Conservation (phyloP, 2,113 vertebrate species). For the Catagonus wagneri region DNA sequence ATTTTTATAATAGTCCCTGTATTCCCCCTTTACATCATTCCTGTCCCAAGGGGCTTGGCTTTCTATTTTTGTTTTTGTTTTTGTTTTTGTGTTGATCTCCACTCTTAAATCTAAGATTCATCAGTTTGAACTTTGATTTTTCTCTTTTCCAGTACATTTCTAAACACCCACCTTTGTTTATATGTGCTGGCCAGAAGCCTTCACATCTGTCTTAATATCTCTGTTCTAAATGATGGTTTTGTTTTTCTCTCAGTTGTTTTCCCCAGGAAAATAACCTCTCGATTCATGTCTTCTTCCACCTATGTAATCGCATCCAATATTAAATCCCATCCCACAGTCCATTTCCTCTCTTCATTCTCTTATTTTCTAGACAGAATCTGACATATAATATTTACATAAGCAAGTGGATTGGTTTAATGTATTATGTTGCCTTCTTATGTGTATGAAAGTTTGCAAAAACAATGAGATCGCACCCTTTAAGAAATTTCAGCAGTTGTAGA, state of each 20-base stretch:
- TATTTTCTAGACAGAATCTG: conserved; percentile 6
- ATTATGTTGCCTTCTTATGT: neutral
- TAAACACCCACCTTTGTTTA: neutral
- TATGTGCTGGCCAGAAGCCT: neutral
- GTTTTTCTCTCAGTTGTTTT: neutral
- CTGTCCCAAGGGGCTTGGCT: neutral
- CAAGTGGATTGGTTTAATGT: neutral
- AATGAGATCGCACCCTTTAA: neutral
- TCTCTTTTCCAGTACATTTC: neutral
- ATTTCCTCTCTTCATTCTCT: neutral
- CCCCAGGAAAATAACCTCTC: neutral
- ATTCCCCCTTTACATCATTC: neutral
- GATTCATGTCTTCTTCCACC: neutral
- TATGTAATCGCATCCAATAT: conserved; percentile 14
- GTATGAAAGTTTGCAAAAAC: neutral
- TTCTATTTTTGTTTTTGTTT: too few species aligned
- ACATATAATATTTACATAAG: neutral
- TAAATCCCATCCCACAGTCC: neutral
- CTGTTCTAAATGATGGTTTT: neutral
- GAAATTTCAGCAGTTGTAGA: neutral
- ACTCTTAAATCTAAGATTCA: neutral
- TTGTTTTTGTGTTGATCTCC: neutral
- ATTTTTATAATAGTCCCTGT: too few species aligned
- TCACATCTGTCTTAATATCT: neutral
- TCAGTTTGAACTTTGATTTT: neutral